phyloP scores from a whole-genome alignment of 2,888 invertebrate genomes.

The Cheilosia urbana region DNA sequence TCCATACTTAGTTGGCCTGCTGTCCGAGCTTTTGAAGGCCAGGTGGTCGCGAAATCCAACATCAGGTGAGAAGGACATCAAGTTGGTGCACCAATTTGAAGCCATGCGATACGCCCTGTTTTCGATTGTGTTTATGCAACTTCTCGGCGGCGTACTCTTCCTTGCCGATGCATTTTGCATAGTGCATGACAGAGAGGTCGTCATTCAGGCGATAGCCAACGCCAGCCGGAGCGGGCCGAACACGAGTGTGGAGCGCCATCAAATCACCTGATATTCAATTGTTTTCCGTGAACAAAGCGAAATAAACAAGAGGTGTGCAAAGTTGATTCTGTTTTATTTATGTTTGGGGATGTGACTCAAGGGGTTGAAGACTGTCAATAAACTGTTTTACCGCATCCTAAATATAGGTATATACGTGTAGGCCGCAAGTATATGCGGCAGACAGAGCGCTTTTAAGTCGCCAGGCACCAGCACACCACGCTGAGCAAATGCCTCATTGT shows the following conservation, averaged over 20 bases:
- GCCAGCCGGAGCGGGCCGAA: not conserved
- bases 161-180: conserved; percentile 38
- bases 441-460: conserved; percentile 31
- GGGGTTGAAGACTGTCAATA: conserved; percentile 51
- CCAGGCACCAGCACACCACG: conserved; percentile 30
- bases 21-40: conserved; percentile 39
- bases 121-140: conserved; percentile 29
- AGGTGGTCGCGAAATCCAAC: not conserved
- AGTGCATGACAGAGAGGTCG: conserved; percentile 39
- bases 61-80: not conserved
- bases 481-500: conserved; percentile 63
- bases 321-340: conserved; percentile 2
- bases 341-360: conserved; percentile 1
- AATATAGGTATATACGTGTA: not conserved
- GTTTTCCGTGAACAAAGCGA: conserved; percentile 28
- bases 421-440: not conserved
- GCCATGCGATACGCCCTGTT: conserved; percentile 36
- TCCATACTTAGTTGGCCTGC: conserved; percentile 52
- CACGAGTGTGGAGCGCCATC: conserved; percentile 1
- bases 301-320: conserved; percentile 43
- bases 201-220: conserved; percentile 28
- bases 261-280: conserved; percentile 48
- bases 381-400: conserved; percentile 15
- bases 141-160: conserved; percentile 51
- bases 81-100: conserved; percentile 29